Evolutionary conservation across 2,113 vertebrate genomes (phyloP).

Genomic region (Ailuropoda melanoleuca): DNA sequence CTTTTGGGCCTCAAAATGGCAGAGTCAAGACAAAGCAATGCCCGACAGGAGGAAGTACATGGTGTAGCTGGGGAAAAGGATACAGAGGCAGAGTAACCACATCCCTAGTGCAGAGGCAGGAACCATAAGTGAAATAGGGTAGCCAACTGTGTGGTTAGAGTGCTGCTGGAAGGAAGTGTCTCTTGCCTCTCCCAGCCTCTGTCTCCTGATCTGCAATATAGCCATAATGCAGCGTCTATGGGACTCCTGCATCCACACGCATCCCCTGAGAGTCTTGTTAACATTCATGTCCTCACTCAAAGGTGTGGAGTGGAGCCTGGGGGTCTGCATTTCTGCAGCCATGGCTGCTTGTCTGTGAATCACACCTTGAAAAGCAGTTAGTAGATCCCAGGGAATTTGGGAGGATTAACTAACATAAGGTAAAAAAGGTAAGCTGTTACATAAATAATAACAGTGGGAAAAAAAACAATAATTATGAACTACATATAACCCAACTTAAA

Average conservation of each 20-base stretch:
- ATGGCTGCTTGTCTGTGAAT: not conserved
- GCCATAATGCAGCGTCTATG: not conserved
- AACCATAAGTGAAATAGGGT: no score
- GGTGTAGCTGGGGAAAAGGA: not conserved
- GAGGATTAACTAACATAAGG: not conserved
- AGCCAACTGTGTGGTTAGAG: not conserved
- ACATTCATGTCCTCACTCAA: not conserved
- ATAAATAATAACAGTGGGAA: not conserved
- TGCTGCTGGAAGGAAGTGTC: not conserved
- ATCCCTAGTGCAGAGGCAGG: not conserved
- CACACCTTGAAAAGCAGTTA: not conserved
- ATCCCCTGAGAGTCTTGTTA: not conserved
- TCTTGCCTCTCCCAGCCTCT: not conserved
- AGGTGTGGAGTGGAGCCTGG: no score
- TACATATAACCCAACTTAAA: not conserved
- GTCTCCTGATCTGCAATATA: not conserved
- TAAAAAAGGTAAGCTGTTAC: not conserved
- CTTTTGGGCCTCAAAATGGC: not conserved
- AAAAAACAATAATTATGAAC: not conserved
- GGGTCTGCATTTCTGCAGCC: not conserved
- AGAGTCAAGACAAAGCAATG: not conserved
- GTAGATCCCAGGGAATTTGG: not conserved
- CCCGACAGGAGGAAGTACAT: not conserved
- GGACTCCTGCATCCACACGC: accelerated
- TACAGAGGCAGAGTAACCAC: not conserved